These are phyloP conservation scores for Cydia pomonella DNA, from an alignment of 1,140 invertebrate genomes.

Conservation along the genomic window DNA sequence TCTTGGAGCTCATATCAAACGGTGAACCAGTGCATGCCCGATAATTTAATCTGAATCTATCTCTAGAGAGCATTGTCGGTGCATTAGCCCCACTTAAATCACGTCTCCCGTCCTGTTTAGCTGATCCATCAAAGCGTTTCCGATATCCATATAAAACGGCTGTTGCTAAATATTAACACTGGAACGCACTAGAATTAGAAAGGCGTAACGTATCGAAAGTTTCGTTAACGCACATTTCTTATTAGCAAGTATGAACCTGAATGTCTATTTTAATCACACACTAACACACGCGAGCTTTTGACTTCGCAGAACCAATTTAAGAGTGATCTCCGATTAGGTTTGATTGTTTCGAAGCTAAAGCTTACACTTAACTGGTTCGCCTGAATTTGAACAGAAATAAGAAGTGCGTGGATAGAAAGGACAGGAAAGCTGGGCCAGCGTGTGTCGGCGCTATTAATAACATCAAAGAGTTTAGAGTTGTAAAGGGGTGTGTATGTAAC, in stretches of 20 bases:
- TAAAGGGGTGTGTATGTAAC: neutral
- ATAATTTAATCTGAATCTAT: neutral
- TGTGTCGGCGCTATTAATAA: neutral
- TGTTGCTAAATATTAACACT: slow-evolving; percentile 8
- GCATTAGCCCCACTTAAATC: slow-evolving; percentile 1
- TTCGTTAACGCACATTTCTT: neutral
- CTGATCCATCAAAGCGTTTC: slow-evolving; percentile 5
- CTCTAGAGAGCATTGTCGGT: neutral
- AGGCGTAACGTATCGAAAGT: neutral
- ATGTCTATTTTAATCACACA: neutral
- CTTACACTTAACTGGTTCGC: neutral
- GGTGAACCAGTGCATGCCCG: neutral
- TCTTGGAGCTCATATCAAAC: no score
- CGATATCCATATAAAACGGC: slow-evolving; percentile 11
- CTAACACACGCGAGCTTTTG: neutral
- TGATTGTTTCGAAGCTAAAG: neutral
- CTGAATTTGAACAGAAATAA: neutral
- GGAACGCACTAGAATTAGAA: neutral
- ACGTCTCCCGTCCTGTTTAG: slow-evolving; percentile 10
- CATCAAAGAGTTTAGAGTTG: slow-evolving; percentile 6
- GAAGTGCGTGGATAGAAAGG: neutral
- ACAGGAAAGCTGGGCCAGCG: neutral
- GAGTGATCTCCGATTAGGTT: neutral
- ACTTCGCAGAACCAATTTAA: neutral
- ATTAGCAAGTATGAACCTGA: neutral